Evolutionary conservation across 2,888 invertebrate species (phyloP), one percentile per base, ranked within the genome.

Genomic region (Eumacrocentrus americanus): DNA sequence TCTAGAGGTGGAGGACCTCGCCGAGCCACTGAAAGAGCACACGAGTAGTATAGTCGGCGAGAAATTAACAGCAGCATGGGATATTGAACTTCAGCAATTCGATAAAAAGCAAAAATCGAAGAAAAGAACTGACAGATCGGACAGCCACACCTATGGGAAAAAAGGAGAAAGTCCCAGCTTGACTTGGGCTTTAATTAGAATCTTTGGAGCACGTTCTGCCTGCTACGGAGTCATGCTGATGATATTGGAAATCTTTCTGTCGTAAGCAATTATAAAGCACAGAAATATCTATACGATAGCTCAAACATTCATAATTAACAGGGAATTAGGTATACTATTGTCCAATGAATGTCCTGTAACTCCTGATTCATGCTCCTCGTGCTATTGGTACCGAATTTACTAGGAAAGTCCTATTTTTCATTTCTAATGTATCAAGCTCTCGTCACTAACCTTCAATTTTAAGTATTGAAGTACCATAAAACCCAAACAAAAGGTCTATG

Each of bases 171-270:
- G 89, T 48, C 89, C 90, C 0, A 89, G 89, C 66, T 79, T 90
- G 54, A 80, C 84, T 72, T 83, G 82, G 69, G 88, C 84, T 0
- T 78, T 90, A 4, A 71, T 83, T 22, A 85, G 83, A 76, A 86
- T 87, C 6, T 90, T 89, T 67, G 89, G 89, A 0, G 72, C 78
- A 5, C 85, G 86, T 68, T 82, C 88, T 34, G 78, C 87, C 78
- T 71, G 86, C 1, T 89, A 88, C 69, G 90, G 89, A 16, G 67
- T 89, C 12, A 81, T 87, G 46, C 78, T 89, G 38, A 86, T 86
- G 2, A 77, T 87, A 42, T 84, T 87, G 81, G 90, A 91, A 90
- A 74, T 91, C 89, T 86, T 85, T 89, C 0, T 77, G 89, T 86
- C 88, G 89, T 88, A 76, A 57, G 63, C 4, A 18, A 35, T 38